Evolutionary conservation across 37 sponge, comb jelly and placozoan genomes (phyloP), one percentile per base, ranked within the genome.

Genomic region (Bolinopsis microptera): DNA sequence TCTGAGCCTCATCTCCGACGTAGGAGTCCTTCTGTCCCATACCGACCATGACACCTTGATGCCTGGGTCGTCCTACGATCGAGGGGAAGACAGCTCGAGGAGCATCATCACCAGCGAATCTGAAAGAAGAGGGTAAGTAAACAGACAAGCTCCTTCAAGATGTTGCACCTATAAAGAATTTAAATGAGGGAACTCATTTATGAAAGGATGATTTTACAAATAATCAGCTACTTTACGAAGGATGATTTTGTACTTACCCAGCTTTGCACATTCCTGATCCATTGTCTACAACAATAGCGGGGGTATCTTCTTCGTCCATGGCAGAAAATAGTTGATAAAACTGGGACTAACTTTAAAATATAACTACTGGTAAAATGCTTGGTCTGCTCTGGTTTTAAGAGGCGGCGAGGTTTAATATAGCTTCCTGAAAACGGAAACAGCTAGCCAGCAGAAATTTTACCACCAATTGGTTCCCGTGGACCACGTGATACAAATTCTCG

Each of bases 21-120:
- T 98, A 98, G 70, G 99, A 98, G 94, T 98, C 99, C 97, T 98
- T 98, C 95, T 98, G 99, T 36, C 99, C 99, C 99, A 98, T 98
- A 74, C 99, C 99, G 34, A 98, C 99, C 99, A 98, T 98, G 92
- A 98, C 99, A 41, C 99, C 98, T 95, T 98, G 99, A 76, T 98
- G 99, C 38, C 99, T 96, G 88, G 99, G 99, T 77, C 99, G 96
- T 30, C 99, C 99, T 26, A 98, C 99, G 94, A 98, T 98, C 94
- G 97, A 96, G 40, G 99, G 99, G 94, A 97, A 98, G 83, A 98
- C 99, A 68, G 99, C 99, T 32, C 99, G 95, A 69, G 99, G 99
- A 80, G 99, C 99, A 82, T 98, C 99, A 92, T 98, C 99, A 76
- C 99, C 99, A 67, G 99, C 99, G 92, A 98, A 98, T 31, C 99